phyloP scores from a whole-genome alignment of 2,888 invertebrate genomes.

The Hirtodrosophila histrioides region DNA sequence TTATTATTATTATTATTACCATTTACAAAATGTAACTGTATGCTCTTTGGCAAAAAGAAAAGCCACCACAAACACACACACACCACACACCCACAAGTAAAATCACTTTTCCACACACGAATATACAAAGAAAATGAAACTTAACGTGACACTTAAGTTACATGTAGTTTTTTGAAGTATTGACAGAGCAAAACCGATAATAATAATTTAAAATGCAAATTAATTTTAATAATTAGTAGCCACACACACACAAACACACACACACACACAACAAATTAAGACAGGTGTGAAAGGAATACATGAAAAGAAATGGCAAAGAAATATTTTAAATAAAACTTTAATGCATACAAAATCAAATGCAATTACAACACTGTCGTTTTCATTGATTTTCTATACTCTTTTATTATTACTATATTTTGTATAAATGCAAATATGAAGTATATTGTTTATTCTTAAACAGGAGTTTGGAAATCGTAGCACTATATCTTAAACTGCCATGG shows the following conservation, averaged over 20 bases:
- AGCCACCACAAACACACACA: slow-evolving; percentile 18
- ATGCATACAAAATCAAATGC: slow-evolving; percentile 59
- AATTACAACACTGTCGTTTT: slow-evolving; percentile 7
- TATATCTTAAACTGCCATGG: too few species aligned
- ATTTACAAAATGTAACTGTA: slow-evolving; percentile 62
- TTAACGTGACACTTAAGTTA: slow-evolving; percentile 40
- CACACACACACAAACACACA: slow-evolving; percentile 18
- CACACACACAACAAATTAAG: slow-evolving; percentile 25
- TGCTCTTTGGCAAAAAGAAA: slow-evolving; percentile 50
- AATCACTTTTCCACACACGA: slow-evolving; percentile 32
- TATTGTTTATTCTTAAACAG: too few species aligned
- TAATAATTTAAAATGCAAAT: slow-evolving; percentile 65
- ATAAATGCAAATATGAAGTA: too few species aligned
- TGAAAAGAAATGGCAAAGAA: slow-evolving; percentile 57
- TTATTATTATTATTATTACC: slow-evolving; percentile 46
- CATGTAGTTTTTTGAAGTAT: slow-evolving; percentile 35
- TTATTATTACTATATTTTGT: too few species aligned
- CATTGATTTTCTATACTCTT: slow-evolving; percentile 1
- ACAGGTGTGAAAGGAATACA: slow-evolving; percentile 33
- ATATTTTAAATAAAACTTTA: slow-evolving; percentile 79
- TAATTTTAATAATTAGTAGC: slow-evolving; percentile 63
- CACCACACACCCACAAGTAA: slow-evolving; percentile 36
- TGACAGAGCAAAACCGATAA: slow-evolving; percentile 63
- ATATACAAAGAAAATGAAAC: slow-evolving; percentile 10
- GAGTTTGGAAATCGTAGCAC: too few species aligned